A percentile compares a stretch with the other conserved stretches of the same genome.
Conservation (phyloP, 2,888 invertebrate species). For the Mythimna albipuncta region DNA sequence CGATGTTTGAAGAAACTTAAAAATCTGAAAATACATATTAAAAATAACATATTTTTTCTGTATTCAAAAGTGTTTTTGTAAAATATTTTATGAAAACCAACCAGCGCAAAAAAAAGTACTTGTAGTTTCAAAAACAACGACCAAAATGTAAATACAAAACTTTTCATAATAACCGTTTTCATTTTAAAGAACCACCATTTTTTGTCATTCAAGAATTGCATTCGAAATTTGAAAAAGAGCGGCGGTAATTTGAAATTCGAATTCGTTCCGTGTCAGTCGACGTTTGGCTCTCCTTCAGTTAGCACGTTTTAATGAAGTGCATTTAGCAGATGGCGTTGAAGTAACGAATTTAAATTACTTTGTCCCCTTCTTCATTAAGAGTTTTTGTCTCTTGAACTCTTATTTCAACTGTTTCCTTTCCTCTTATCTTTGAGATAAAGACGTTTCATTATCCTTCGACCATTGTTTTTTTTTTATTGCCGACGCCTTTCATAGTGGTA, state of each 20-base stretch:
- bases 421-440: slow-evolving; percentile 79
- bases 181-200: slow-evolving; percentile 60
- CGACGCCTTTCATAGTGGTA: slow-evolving; percentile 71
- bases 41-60: too few relatives aligned
- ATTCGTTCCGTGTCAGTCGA: slow-evolving; percentile 75
- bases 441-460: slow-evolving; percentile 80
- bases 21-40: too few relatives aligned
- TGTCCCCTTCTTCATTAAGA: slow-evolving; percentile 76
- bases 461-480: slow-evolving; percentile 72
- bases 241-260: slow-evolving; percentile 81
- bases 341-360: slow-evolving; percentile 84
- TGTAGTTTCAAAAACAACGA: slow-evolving; percentile 10
- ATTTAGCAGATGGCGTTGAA: slow-evolving; percentile 81
- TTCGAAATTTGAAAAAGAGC: slow-evolving; percentile 79
- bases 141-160: slow-evolving; percentile 53
- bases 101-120: not conserved
- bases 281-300: slow-evolving; percentile 72
- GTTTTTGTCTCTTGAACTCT: slow-evolving; percentile 70
- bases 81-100: not conserved
- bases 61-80: too few relatives aligned
- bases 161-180: slow-evolving; percentile 54
- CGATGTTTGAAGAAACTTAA: too few relatives aligned
- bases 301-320: slow-evolving; percentile 85
- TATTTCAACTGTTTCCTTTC: slow-evolving; percentile 69
- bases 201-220: slow-evolving; percentile 72